Conservation (phyloP, 2,113 vertebrate species). For the Seriola rivoliana region DNA sequence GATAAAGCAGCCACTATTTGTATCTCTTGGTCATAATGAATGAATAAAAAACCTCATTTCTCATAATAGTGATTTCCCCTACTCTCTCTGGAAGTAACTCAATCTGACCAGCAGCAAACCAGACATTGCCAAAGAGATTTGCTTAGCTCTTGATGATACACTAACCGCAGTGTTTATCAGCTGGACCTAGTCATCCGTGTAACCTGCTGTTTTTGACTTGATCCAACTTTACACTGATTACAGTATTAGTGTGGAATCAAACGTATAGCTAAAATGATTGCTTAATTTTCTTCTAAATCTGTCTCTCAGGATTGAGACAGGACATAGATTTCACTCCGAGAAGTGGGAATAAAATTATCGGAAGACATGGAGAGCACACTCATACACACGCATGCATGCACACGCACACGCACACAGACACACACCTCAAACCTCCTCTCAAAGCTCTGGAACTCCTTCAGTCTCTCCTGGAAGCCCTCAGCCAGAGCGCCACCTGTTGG, state of each 20-base stretch:
- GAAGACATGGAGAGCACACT: background rate
- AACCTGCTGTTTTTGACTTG: background rate
- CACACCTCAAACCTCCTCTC: conserved; percentile 97
- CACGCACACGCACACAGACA: conserved; percentile 19
- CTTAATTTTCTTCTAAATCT: background rate
- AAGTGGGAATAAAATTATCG: background rate
- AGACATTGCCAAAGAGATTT: background rate
- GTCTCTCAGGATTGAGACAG: background rate
- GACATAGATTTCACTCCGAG: background rate
- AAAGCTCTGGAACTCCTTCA: conserved; percentile 96
- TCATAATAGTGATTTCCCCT: background rate
- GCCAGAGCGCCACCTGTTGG: conserved; percentile 92
- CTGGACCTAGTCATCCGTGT: background rate
- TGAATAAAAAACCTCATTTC: background rate
- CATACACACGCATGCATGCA: background rate
- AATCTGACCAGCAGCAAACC: background rate
- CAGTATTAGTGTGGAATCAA: background rate
- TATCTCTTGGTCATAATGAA: conserved; percentile 6
- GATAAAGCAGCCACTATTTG: conserved; percentile 13
- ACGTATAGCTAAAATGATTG: background rate
- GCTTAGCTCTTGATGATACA: conserved; percentile 1
- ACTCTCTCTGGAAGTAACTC: background rate
- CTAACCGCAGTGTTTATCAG: conserved; percentile 14
- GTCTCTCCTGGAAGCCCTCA: conserved; percentile 94
- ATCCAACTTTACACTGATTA: background rate